Evolutionary conservation across 2,113 vertebrate genomes (phyloP), one percentile per base, ranked within the genome.

Genomic region (Himantopus leucocephalus): DNA sequence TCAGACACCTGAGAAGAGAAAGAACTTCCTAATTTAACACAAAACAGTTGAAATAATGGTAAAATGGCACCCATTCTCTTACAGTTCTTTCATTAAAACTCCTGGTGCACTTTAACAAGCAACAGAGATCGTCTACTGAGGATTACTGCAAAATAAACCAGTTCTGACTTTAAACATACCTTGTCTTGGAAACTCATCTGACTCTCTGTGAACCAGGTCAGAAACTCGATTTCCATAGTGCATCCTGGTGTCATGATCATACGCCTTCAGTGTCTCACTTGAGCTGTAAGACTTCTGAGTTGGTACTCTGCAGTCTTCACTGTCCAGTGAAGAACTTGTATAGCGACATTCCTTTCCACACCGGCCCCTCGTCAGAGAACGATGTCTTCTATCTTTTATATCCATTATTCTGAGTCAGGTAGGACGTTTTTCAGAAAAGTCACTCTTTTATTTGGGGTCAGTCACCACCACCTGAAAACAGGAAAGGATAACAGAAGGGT

Each of bases 211-310:
- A 85, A 99, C 99, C 62, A 99, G 98, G 96, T 99, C 99, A 3
- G 99, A 98, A 89, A 99, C 99, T 53, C 99, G 98, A 92, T 99
- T 99, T 2, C 99, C 99, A 7, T 99, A 99, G 96, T 99, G 99
- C 97, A 99, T 98, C 96, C 99, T 98, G 96, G 98, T 98, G 90
- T 99, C 99, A 1, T 99, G 99, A 92, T 99, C 99, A 9, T 99
- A 99, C 0, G 99, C 99, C 96, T 99, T 99, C 53, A 99, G 98
- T 0, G 99, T 99, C 98, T 99, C 99, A 3, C 99, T 99, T 94
- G 99, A 99, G 98, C 99, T 99, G 96, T 99, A 99, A 34, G 99
- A 99, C 91, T 99, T 99, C 98, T 99, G 99, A 1, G 99, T 99
- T 55, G 99, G 99, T 60, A 99, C 99, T 8, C 99, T 99, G 92